Percentiles rank a stretch among this genome's conserved stretches.
These are phyloP conservation scores for Abscondita cerata DNA, from an alignment of 2,888 invertebrate genomes.

Conservation along the genomic window DNA sequence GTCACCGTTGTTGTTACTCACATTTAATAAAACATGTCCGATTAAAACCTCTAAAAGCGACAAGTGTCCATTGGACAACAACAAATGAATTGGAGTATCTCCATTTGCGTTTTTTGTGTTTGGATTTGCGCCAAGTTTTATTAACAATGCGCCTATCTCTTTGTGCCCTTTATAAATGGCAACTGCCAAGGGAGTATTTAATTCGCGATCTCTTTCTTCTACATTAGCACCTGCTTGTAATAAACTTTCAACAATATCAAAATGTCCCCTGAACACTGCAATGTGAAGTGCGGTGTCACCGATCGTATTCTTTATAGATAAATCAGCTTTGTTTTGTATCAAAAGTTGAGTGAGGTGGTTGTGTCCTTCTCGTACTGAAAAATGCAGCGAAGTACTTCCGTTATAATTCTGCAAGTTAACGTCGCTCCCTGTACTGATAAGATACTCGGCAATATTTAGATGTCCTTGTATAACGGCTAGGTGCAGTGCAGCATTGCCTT, in stretches of 20 bases:
- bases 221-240: not conserved
- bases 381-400: slow-evolving; percentile 4
- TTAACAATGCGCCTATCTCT: not conserved
- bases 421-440: not conserved
- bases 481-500: slow-evolving; percentile 5
- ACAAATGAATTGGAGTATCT: slow-evolving; percentile 10
- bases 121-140: not conserved
- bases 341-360: not conserved
- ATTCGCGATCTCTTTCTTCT: not conserved
- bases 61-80: not conserved
- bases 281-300: slow-evolving; percentile 9
- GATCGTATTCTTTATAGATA: not conserved
- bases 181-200: not conserved
- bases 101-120: not conserved
- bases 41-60: not conserved
- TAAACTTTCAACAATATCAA: not conserved
- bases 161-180: not conserved
- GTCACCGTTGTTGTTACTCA: not conserved
- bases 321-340: not conserved
- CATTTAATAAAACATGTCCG: not conserved
- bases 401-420: not conserved
- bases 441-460: slow-evolving; percentile 1
- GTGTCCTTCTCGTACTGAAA: not conserved
- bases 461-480: not conserved
- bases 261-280: not conserved